Conservation (phyloP, 2,888 invertebrate species). For the Horisme vitalbata region DNA sequence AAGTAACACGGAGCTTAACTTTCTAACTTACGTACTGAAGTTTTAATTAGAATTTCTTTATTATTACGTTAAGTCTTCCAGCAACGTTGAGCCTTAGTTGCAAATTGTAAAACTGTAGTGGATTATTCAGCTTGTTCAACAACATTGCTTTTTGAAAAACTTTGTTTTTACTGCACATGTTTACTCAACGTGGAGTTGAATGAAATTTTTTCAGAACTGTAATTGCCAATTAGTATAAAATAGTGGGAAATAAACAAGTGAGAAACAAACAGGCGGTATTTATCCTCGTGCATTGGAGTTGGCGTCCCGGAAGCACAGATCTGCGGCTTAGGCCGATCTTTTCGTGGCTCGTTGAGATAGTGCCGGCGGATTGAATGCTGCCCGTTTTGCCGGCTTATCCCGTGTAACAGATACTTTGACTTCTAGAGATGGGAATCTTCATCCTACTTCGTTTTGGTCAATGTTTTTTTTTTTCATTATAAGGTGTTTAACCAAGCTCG, state of each 20-base stretch:
- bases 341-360: slow-evolving; percentile 63
- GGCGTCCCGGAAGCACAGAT: slow-evolving; percentile 29
- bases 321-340: slow-evolving; percentile 57
- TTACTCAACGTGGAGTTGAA: background rate
- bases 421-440: slow-evolving; percentile 15
- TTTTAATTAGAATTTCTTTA: slow-evolving; percentile 55
- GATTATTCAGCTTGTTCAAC: slow-evolving; percentile 19
- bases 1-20: slow-evolving; percentile 52
- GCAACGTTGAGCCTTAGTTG: slow-evolving; percentile 22
- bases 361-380: slow-evolving; percentile 66
- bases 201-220: background rate
- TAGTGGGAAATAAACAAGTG: background rate
- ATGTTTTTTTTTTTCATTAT: no score
- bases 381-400: slow-evolving; percentile 67
- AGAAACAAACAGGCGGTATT: slow-evolving; percentile 6
- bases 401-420: slow-evolving; percentile 59
- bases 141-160: slow-evolving; percentile 6
- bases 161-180: background rate
- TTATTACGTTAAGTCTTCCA: slow-evolving; percentile 31
- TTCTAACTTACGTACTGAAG: slow-evolving; percentile 49
- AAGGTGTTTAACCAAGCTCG: no score
- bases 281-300: slow-evolving; percentile 7
- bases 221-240: slow-evolving; percentile 1
- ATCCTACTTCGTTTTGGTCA: background rate
- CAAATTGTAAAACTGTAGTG: slow-evolving; percentile 22